Evolutionary conservation across 2,888 invertebrate genomes (phyloP).

Genomic region (Megamerina dolium): DNA sequence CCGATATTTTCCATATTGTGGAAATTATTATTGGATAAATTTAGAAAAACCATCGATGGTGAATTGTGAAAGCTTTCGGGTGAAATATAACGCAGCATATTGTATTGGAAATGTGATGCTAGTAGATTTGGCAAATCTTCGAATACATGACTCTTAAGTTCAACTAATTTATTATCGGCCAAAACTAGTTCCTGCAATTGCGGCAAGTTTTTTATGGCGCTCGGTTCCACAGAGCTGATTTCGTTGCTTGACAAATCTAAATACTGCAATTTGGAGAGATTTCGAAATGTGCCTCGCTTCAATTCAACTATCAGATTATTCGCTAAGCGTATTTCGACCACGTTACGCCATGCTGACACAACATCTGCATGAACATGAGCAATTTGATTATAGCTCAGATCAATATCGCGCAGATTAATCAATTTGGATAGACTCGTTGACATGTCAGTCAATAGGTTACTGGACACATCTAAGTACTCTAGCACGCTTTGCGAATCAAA

Average conservation of each 20-base stretch:
- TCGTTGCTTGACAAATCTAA: constrained; percentile 79
- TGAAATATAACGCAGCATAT: constrained; percentile 66
- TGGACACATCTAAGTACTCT: constrained; percentile 69
- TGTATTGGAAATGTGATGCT: constrained; percentile 71
- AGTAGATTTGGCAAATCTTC: constrained; percentile 62
- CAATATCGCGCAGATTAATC: constrained; percentile 63
- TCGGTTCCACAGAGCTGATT: constrained; percentile 65
- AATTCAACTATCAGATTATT: constrained; percentile 69
- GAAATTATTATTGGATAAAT: constrained; percentile 76
- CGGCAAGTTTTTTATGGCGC: constrained; percentile 64
- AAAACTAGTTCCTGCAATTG: constrained; percentile 64
- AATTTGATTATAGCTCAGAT: constrained; percentile 73
- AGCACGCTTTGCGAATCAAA: constrained; percentile 62
- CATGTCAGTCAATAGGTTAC: constrained; percentile 67
- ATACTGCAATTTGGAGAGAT: constrained; percentile 63
- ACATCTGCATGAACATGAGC: constrained; percentile 63
- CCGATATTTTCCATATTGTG: constrained; percentile 69
- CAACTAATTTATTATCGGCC: constrained; percentile 66
- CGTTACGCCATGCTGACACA: constrained; percentile 62
- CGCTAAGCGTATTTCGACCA: constrained; percentile 66
- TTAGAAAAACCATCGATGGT: constrained; percentile 72
- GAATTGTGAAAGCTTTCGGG: constrained; percentile 70
- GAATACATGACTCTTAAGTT: constrained; percentile 70
- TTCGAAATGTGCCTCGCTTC: constrained; percentile 64
- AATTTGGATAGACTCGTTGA: constrained; percentile 66